Evolutionary conservation across 2,888 invertebrate species (phyloP).

Genomic region (Pherbina coryleti): DNA sequence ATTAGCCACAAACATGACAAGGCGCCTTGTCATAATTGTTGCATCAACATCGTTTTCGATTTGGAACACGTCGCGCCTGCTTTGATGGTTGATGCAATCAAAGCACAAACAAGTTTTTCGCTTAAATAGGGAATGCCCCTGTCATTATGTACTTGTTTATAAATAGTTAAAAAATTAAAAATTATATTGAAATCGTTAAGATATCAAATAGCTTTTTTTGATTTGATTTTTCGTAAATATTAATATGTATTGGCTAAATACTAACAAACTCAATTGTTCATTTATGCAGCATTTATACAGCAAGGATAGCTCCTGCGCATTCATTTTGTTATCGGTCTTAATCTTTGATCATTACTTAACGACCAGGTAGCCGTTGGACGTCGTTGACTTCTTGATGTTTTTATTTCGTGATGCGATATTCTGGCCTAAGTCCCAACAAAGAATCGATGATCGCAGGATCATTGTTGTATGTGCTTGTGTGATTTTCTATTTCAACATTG

Average conservation of each 20-base stretch:
- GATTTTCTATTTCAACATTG: constrained; percentile 25
- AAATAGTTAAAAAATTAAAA: no score
- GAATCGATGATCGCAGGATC: background rate
- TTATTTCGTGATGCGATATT: constrained; percentile 2
- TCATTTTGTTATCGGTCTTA: no score
- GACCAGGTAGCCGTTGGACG: background rate
- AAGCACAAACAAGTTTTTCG: background rate
- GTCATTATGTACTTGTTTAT: no score
- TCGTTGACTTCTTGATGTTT: constrained; percentile 20
- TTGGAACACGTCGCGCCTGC: background rate
- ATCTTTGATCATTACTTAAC: background rate
- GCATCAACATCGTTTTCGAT: constrained; percentile 7
- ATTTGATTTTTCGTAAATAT: background rate
- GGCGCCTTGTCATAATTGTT: constrained; percentile 31
- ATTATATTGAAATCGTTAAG: background rate
- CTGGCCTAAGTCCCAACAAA: constrained; percentile 2
- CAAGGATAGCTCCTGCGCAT: no score
- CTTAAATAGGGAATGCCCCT: background rate
- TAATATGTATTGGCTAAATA: no score
- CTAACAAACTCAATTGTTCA: no score
- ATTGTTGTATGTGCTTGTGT: constrained; percentile 7
- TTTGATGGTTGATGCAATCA: background rate
- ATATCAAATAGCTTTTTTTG: background rate
- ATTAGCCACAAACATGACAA: constrained; percentile 36
- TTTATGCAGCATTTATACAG: no score